phyloP scores from a whole-genome alignment of 1,140 invertebrate genomes.

The Thaumetopoea pityocampa region DNA sequence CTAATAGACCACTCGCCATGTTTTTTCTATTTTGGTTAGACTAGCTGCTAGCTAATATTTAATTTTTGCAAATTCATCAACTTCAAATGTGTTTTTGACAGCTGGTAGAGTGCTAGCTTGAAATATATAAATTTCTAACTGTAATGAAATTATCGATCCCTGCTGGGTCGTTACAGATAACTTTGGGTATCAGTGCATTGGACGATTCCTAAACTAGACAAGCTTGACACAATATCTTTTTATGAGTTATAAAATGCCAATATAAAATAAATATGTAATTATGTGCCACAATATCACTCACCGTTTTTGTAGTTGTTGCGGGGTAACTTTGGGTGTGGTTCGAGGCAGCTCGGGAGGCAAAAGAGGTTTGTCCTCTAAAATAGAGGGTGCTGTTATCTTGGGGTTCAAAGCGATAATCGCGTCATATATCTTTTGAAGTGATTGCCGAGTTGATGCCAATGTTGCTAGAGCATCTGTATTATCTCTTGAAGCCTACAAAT shows the following conservation, averaged over 20 bases:
- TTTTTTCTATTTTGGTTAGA: too few species aligned
- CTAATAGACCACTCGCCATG: too few species aligned
- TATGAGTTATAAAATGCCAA: background rate
- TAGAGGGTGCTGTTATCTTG: slow-evolving; percentile 74
- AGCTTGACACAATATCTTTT: background rate
- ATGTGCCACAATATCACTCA: slow-evolving; percentile 22
- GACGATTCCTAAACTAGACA: too few species aligned
- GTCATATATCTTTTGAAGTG: slow-evolving; percentile 78
- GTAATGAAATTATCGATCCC: too few species aligned
- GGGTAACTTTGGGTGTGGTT: slow-evolving; percentile 59
- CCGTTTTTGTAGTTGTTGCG: slow-evolving; percentile 61
- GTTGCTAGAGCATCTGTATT: slow-evolving; percentile 71
- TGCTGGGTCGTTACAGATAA: too few species aligned
- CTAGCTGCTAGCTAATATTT: too few species aligned
- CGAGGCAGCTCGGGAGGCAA: slow-evolving; percentile 45
- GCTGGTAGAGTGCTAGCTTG: too few species aligned
- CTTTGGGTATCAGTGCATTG: too few species aligned
- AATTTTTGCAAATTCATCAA: too few species aligned
- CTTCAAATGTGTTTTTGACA: too few species aligned
- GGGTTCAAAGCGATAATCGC: slow-evolving; percentile 77
- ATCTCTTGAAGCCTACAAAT: slow-evolving; percentile 75
- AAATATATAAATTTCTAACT: too few species aligned
- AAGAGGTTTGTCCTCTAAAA: slow-evolving; percentile 60
- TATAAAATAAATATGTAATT: background rate
- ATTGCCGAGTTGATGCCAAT: slow-evolving; percentile 66